Evolutionary conservation across 2,888 invertebrate species (phyloP), one percentile per base, ranked within the genome.

Genomic region (Ectemnius cavifrons): DNA sequence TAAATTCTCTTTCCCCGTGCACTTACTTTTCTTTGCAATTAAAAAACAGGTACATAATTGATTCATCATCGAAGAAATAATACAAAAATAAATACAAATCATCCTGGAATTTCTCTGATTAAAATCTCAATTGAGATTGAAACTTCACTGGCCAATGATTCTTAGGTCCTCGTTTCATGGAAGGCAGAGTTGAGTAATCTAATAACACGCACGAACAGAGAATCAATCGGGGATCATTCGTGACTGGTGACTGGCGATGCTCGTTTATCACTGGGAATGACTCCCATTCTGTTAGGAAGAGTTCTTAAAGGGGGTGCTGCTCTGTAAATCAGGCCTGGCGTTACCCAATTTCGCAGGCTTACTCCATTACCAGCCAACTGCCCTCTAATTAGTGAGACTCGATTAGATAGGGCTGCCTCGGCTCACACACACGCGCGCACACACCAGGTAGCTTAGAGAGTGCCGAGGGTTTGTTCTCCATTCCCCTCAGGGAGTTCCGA

Each of bases 381-480:
- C 81, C 85, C 87, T 87, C 87, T 89, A 89, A 89, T 89, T 89
- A 89, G 87, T 86, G 87, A 87, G 83, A 87, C 87, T 86, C 88
- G 86, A 88, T 89, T 89, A 88, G 86, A 78, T 83, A 71, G 79
- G 75, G 76, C 75, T 79, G 37, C 37, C 37, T 8, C 37, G 8
- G 37, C 11, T 37, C 8, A 11, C 37, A 37, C 37, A 37, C 37
- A 37, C 37, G 11, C 37, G 74, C 73, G 69, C 63, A 77, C 73
- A 46, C 67, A 65, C 75, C 67, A 74, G 78, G 71, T 68, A 58
- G 77, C 71, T 79, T 75, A 73, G 72, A 75, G 66, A 63, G 61
- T 37, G 37, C 8, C 62, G 65, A 61, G 57, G 72, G 58, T 71
- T 64, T 67, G 67, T 75, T 80, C 77, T 62, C 74, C 61, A 68